Conservation (phyloP, 2,888 invertebrate species). For the Caenorhabditis panamensis region DNA sequence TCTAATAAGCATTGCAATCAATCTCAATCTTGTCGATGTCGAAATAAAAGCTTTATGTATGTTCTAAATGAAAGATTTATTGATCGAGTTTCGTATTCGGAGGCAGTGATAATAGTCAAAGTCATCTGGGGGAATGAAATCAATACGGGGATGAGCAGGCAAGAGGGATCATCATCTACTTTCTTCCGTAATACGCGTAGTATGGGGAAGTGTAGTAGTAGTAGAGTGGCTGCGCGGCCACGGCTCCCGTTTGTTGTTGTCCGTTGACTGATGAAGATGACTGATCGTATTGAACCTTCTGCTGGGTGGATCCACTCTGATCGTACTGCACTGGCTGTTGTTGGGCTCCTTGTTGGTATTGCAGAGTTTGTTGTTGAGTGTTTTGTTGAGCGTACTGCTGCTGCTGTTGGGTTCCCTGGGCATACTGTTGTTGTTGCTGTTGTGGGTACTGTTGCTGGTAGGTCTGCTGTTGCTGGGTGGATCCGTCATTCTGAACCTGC, state of each 20-base stretch:
- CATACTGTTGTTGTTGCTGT: slow-evolving; percentile 35
- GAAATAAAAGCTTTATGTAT: slow-evolving; percentile 4
- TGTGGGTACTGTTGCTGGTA: slow-evolving; percentile 34
- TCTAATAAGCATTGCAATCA: neutral
- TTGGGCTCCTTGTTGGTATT: slow-evolving; percentile 42
- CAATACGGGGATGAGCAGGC: neutral
- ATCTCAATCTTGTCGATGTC: neutral
- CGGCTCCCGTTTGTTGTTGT: slow-evolving; percentile 36
- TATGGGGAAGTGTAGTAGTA: slow-evolving; percentile 66
- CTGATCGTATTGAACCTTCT: slow-evolving; percentile 27
- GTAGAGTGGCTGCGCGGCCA: slow-evolving; percentile 59
- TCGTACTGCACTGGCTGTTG: slow-evolving; percentile 58
- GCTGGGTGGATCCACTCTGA: slow-evolving; percentile 6
- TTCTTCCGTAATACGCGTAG: slow-evolving; percentile 64
- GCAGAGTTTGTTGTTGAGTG: slow-evolving; percentile 36
- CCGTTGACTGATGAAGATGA: neutral
- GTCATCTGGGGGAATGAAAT: slow-evolving; percentile 9
- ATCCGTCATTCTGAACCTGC: slow-evolving; percentile 34
- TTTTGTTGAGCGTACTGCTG: slow-evolving; percentile 12
- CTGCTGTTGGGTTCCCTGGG: slow-evolving; percentile 37
- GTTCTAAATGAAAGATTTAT: slow-evolving; percentile 13
- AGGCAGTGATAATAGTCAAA: slow-evolving; percentile 1
- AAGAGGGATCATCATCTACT: slow-evolving; percentile 37
- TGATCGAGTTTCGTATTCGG: slow-evolving; percentile 16
- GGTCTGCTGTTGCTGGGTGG: slow-evolving; percentile 16